Base-by-base conservation (phyloP, 2,797 vertebrate species). In the Etheostoma perlongum region DNA sequence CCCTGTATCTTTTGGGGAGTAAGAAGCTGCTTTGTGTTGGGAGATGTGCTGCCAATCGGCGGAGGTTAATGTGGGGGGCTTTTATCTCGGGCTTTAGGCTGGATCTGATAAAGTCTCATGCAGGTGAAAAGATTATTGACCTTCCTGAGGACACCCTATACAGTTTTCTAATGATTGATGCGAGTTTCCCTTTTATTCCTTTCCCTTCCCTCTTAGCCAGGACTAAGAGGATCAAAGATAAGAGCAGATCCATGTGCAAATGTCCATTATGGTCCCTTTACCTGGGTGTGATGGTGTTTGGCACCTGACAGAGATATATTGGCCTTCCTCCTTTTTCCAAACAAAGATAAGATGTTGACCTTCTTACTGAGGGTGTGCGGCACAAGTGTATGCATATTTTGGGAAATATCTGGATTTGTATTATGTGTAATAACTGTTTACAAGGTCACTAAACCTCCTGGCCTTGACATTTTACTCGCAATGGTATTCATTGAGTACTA, bases 91-190 rank as follows among this genome's bases (percentile, higher is more conserved):
- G 95, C 95, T 96, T 96, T 96, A 95, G 95, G 95, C 95, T 92
- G 93, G 94, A 99, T 99, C 98, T 97, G 97, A 99, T 99, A 98
- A 98, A 96, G 96, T 97, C 96, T 94, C 94, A 93, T 93, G 91
- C 96, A 97, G 97, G 96, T 97, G 96, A 98, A 97, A 97, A 97
- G 97, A 98, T 98, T 97, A 97, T 98, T 98, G 97, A 98, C 97
- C 98, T 97, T 96, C 95, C 91, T 78, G 95, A 97, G 97, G 97
- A 97, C 96, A 95, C 96, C 95, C 96, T 95, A 96, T 97, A 96
- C 95, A 96, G 95, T 96, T 96, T 96, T 96, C 95, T 91, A 96
- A 97, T 98, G 98, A 99, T 99, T 98, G 97, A 99, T 99, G 97
- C 93, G 94, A 96, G 95, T 95, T 94, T 95, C 88, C 84, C 85